A percentile compares a stretch with the other conserved stretches of the same genome.
Conservation (phyloP, 2,888 invertebrate genomes). For the Caenorhabditis doughertyi region DNA sequence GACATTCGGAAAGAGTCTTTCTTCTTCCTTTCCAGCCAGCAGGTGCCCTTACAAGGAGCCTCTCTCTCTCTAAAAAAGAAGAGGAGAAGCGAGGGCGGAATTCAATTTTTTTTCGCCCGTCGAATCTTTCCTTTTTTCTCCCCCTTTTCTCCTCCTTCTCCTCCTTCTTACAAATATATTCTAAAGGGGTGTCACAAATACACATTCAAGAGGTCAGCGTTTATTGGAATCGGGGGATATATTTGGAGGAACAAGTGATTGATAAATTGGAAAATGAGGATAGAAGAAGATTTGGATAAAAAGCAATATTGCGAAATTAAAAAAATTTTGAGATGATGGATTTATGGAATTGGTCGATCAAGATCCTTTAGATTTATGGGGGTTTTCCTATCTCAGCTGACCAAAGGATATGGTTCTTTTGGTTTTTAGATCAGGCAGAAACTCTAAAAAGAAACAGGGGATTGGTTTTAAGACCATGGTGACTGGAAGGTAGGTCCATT, state of each 20-base stretch:
- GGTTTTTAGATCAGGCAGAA: no score
- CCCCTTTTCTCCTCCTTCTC: conserved; percentile 5
- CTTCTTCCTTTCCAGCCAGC: conserved; percentile 51
- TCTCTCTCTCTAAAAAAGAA: conserved; percentile 24
- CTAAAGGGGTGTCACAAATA: neutral
- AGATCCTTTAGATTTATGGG: no score
- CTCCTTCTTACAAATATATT: neutral
- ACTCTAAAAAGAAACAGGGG: no score
- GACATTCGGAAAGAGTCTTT: conserved; percentile 33
- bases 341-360: conserved; percentile 16
- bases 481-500: no score
- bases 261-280: neutral
- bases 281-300: neutral
- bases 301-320: neutral
- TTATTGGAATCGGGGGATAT: neutral
- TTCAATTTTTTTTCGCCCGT: conserved; percentile 44
- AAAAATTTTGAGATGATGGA: neutral
- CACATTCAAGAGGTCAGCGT: neutral
- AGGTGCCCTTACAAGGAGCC: conserved; percentile 61
- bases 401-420: no score
- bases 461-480: no score
- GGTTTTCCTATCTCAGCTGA: no score
- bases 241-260: neutral
- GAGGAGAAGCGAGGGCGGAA: conserved; percentile 57
- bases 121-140: conserved; percentile 23